These are phyloP conservation scores for Galeruca laticollis DNA, from an alignment of 2,888 invertebrate species.

Conservation along the genomic window DNA sequence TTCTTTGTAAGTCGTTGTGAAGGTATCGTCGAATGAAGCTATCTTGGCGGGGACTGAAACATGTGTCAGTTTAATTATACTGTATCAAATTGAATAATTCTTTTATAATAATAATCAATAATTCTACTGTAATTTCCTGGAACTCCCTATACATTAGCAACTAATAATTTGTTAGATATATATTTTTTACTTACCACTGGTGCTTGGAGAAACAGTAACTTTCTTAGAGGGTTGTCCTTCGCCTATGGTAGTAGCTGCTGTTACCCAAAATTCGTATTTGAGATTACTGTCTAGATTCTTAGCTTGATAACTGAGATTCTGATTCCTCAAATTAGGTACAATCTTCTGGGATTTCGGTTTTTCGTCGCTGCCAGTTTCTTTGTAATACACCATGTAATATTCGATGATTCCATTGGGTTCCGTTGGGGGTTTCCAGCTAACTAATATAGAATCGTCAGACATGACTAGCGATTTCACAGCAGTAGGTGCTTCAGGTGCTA, in stretches of 20 bases:
- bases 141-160: too few species aligned
- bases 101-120: too few species aligned
- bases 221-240: slow-evolving; percentile 93
- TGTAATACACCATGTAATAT: slow-evolving; percentile 90
- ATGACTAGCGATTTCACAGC: slow-evolving; percentile 94
- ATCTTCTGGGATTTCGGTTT: slow-evolving; percentile 82
- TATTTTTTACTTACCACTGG: slow-evolving; percentile 72
- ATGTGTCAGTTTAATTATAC: too few species aligned
- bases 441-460: slow-evolving; percentile 90
- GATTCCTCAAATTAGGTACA: slow-evolving; percentile 77
- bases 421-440: slow-evolving; percentile 93
- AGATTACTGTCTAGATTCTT: slow-evolving; percentile 84
- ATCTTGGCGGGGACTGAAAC: slow-evolving; percentile 90
- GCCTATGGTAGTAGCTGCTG: slow-evolving; percentile 93
- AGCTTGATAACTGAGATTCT: slow-evolving; percentile 84
- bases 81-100: too few species aligned
- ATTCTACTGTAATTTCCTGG: too few species aligned
- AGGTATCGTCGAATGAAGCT: slow-evolving; percentile 94
- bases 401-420: slow-evolving; percentile 93
- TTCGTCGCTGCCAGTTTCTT: slow-evolving; percentile 69
- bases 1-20: slow-evolving; percentile 92
- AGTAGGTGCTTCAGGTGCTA: slow-evolving; percentile 93
- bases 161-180: too few species aligned
- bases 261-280: slow-evolving; percentile 94
- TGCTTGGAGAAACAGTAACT: slow-evolving; percentile 86